Percentiles rank a stretch among this genome's conserved stretches.
These are phyloP conservation scores for Marisa cornuarietis DNA, from an alignment of 1,140 invertebrate genomes.

Conservation along the genomic window DNA sequence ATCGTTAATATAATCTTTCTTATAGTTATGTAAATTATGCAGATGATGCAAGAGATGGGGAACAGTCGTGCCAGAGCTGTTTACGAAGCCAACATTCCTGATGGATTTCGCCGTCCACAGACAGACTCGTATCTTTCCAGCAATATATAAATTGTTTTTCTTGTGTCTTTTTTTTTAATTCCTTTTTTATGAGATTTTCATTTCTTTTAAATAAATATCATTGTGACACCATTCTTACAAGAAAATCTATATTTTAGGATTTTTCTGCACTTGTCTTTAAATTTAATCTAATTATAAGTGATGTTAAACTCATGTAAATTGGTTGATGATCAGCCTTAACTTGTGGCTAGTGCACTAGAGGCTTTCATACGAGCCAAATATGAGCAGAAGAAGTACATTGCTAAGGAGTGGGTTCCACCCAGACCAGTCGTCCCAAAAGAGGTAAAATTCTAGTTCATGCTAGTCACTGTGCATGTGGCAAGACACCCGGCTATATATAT, in stretches of 20 bases:
- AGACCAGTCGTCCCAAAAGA: constrained; percentile 76
- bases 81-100: constrained; percentile 96
- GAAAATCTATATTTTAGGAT: too few relatives aligned
- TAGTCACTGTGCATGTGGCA: not conserved
- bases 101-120: constrained; percentile 93
- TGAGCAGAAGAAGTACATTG: constrained; percentile 98
- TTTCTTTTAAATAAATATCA: not conserved
- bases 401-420: constrained; percentile 93
- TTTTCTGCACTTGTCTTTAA: too few relatives aligned
- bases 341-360: constrained; percentile 76
- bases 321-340: constrained; percentile 31
- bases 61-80: constrained; percentile 96
- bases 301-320: not conserved
- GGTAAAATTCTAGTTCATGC: constrained; percentile 35
- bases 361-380: constrained; percentile 97
- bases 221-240: too few relatives aligned
- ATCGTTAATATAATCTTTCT: too few relatives aligned
- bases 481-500: not conserved
- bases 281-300: not conserved
- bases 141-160: too few relatives aligned
- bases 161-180: not conserved
- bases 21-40: constrained; percentile 23
- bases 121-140: constrained; percentile 77
- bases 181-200: not conserved
- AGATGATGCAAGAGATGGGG: constrained; percentile 96